Percentiles rank a stretch among this genome's conserved stretches.
Conservation (phyloP, 1,140 invertebrate genomes). For the Marisa cornuarietis region DNA sequence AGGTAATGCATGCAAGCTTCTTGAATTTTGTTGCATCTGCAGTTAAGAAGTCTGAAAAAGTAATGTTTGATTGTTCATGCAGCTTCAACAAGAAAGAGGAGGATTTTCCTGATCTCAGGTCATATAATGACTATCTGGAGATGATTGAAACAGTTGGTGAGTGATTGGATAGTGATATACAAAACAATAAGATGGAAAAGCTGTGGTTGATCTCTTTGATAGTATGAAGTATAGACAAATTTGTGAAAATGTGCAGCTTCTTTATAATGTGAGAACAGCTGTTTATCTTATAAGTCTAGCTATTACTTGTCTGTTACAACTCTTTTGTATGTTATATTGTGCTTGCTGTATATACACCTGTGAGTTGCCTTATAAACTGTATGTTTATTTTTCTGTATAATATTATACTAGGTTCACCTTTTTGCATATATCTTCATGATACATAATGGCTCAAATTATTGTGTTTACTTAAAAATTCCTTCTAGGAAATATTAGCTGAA, state of each 20-base stretch:
- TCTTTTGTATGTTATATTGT: no score
- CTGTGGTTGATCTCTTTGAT: background rate
- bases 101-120: conserved; percentile 54
- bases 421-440: no score
- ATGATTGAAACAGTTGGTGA: conserved; percentile 63
- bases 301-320: background rate
- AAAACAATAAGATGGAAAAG: background rate
- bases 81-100: conserved; percentile 64
- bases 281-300: background rate
- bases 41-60: background rate
- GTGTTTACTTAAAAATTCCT: no score
- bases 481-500: no score
- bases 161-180: background rate
- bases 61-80: conserved; percentile 20
- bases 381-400: no score
- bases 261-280: background rate
- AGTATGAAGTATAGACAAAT: no score
- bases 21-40: background rate
- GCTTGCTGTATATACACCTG: no score
- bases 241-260: background rate
- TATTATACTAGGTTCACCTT: no score
- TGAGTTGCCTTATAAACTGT: no score
- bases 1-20: background rate
- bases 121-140: conserved; percentile 61
- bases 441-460: no score